A percentile compares a stretch with the other conserved stretches of the same genome.
phyloP scores from a whole-genome alignment of 2,113 vertebrate genomes.

The Platanista minor region DNA sequence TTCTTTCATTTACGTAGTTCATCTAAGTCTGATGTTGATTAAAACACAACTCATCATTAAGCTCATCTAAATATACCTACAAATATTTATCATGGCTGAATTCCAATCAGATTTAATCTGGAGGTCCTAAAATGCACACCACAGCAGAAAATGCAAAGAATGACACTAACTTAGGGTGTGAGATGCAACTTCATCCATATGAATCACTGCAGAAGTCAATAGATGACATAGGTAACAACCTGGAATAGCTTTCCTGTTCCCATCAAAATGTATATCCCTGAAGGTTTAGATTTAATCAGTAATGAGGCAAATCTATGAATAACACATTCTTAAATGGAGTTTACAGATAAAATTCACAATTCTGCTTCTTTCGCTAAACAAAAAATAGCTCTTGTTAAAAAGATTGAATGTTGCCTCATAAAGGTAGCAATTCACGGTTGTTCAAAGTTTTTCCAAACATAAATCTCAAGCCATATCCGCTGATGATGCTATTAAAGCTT shows the following conservation, averaged over 20 bases:
- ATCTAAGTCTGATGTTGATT: not conserved
- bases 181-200: not conserved
- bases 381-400: not conserved
- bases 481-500: not conserved
- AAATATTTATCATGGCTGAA: not conserved
- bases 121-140: not conserved
- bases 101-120: not conserved
- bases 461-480: not conserved
- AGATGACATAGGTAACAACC: not conserved
- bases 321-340: not conserved
- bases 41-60: not conserved
- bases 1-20: not conserved
- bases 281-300: not conserved
- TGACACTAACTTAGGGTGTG: not conserved
- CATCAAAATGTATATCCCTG: conserved; percentile 28
- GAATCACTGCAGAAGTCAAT: conserved; percentile 52
- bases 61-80: not conserved
- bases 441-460: not conserved
- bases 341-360: not conserved
- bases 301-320: not conserved
- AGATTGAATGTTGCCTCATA: not conserved
- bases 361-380: not conserved
- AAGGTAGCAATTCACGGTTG: not conserved
- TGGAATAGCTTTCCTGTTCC: not conserved
- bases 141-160: conserved; percentile 6